Evolutionary conservation across 2,888 invertebrate genomes (phyloP).

Genomic region (Corythucha ciliata): DNA sequence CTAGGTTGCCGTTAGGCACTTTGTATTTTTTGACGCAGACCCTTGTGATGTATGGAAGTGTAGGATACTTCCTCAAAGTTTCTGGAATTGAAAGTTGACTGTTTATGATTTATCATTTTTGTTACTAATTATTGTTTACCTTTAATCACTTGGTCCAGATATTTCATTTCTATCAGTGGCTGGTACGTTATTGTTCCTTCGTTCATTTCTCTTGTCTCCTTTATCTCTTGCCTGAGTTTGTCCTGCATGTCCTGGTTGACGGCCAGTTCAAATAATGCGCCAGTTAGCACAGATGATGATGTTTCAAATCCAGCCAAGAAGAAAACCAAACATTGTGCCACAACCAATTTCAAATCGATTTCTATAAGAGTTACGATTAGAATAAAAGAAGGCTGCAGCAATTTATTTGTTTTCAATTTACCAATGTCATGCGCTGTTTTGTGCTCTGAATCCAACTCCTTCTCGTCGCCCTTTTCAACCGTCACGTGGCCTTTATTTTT

Average conservation of each 20-base stretch:
- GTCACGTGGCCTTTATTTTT: slow-evolving; percentile 21
- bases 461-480: slow-evolving; percentile 39
- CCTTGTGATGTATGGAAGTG: slow-evolving; percentile 40
- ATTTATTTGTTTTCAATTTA: too few relatives aligned
- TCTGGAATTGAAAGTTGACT: slow-evolving; percentile 28
- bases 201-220: slow-evolving; percentile 40
- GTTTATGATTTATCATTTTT: too few relatives aligned
- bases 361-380: slow-evolving; percentile 41
- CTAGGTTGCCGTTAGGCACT: slow-evolving; percentile 31
- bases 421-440: too few relatives aligned
- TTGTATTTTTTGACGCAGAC: slow-evolving; percentile 39
- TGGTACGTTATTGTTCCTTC: slow-evolving; percentile 46
- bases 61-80: slow-evolving; percentile 41
- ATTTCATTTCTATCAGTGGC: slow-evolving; percentile 45
- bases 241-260: slow-evolving; percentile 45
- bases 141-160: slow-evolving; percentile 47
- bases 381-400: slow-evolving; percentile 36
- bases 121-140: too few relatives aligned
- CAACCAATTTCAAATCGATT: slow-evolving; percentile 43
- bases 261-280: slow-evolving; percentile 49
- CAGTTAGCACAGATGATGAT: slow-evolving; percentile 49
- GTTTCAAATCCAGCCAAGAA: slow-evolving; percentile 49
- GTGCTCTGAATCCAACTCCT: too few relatives aligned
- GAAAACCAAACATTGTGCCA: slow-evolving; percentile 45
- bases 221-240: slow-evolving; percentile 46